Base-by-base conservation (phyloP, 2,113 vertebrate species). In the Canis aureus region DNA sequence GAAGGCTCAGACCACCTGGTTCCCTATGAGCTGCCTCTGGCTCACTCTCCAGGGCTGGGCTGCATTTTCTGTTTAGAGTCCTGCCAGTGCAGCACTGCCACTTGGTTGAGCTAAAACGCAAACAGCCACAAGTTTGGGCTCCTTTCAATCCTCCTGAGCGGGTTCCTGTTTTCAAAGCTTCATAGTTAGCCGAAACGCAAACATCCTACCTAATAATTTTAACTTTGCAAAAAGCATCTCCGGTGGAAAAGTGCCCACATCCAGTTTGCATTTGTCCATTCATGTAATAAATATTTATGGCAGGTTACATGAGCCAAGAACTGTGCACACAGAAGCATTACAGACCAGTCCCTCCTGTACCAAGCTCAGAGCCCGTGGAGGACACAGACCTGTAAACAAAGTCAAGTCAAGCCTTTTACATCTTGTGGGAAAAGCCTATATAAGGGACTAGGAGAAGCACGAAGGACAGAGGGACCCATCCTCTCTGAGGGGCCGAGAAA, bases 141-240 rank as follows among this genome's bases (percentile, higher is more conserved):
- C 49, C 19, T 20, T 79, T 95, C 76, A 67, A 22, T 25, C 66
- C 43, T 91, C 71, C 71, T 29, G 60, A 84, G 59, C 35, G 11
- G 66, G 64, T 92, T 97, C 84, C 91, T 97, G 95, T 97, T 98
- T 97, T 93, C 91, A 78, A 38, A 97, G 91, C 88, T 95, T 89
- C 94, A 53, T 82, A 38, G 71, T 53, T 85, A 91, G 71, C 59
- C 94, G 94, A 95, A 98, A 94, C 4, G 35, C 93, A 97, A 97
- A 96, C 88, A 94, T 96, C 93, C 88, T 86, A 94, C 94, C 90
- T 97, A 97, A 96, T 92, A 89, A 95, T 94, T 97, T 96, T 71
- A 90, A 88, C 94, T 91, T 76, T 59, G 35, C 74, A 66, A 79
- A 89, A 89, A 95, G 55, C 80, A 78, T 91, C 69, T 78, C 53